Conservation (phyloP, 2,113 vertebrate genomes). For the Megaceryle maxima region DNA sequence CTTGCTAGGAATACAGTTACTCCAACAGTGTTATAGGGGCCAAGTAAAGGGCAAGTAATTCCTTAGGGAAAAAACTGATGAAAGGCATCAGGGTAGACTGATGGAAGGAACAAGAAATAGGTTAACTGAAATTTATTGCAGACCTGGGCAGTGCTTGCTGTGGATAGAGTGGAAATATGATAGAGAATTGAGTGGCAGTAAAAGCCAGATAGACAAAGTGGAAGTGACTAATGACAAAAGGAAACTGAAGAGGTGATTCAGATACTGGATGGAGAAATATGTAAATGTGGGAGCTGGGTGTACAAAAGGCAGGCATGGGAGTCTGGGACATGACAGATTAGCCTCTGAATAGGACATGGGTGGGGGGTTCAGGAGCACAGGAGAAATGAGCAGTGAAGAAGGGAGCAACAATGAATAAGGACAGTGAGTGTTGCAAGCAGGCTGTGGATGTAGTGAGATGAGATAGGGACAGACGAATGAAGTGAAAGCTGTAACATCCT, state of each 20-base stretch:
- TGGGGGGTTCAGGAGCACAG: neutral
- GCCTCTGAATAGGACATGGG: neutral
- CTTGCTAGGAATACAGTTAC: constrained; percentile 49
- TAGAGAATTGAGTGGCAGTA: constrained; percentile 17
- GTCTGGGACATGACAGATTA: fast-evolving
- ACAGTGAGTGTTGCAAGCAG: neutral
- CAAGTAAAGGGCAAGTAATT: constrained; percentile 60
- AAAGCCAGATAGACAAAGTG: neutral
- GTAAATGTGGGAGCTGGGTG: neutral
- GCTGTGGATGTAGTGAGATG: neutral
- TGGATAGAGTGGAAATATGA: constrained; percentile 37
- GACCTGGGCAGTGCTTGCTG: neutral
- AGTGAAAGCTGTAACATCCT: neutral
- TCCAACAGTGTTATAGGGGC: constrained; percentile 36
- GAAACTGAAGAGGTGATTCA: neutral
- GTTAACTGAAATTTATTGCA: constrained; percentile 50
- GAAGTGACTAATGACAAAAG: neutral
- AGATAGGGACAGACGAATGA: neutral
- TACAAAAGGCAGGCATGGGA: neutral
- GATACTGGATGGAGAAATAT: neutral
- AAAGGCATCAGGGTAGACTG: constrained; percentile 21
- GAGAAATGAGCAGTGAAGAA: neutral
- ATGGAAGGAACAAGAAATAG: constrained; percentile 26
- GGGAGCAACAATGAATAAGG: neutral
- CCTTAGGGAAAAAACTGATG: constrained; percentile 31